Percentiles rank a stretch among this genome's conserved stretches.
Evolutionary conservation across 2,888 invertebrate genomes (phyloP).

Genomic region (Patella caerulea): DNA sequence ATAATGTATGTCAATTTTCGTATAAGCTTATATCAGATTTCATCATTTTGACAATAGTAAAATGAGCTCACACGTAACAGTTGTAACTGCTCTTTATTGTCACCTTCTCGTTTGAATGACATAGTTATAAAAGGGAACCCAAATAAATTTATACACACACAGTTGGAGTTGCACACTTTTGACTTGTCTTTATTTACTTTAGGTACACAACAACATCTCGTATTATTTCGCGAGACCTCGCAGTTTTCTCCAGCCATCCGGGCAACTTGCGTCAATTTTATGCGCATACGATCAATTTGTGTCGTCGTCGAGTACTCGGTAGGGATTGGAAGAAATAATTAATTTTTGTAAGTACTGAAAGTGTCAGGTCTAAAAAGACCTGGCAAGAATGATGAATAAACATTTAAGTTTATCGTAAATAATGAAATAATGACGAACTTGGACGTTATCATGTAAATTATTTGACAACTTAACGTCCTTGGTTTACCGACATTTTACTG

Average conservation of each 20-base stretch:
- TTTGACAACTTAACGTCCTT: constrained; percentile 24
- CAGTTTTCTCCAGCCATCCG: constrained; percentile 42
- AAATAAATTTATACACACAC: no score
- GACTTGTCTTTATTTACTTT: not conserved
- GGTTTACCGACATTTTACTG: constrained; percentile 32
- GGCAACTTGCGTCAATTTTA: constrained; percentile 42
- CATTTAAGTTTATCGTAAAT: no score
- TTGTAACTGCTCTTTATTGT: constrained; percentile 48
- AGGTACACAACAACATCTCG: not conserved
- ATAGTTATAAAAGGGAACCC: constrained; percentile 28
- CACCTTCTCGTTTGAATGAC: constrained; percentile 66
- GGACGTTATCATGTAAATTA: no score
- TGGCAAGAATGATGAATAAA: no score
- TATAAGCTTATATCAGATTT: no score
- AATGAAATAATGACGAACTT: no score
- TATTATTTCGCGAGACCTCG: constrained; percentile 22
- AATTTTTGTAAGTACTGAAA: constrained; percentile 40
- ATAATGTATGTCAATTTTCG: no score
- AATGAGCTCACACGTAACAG: constrained; percentile 47
- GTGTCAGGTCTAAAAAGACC: no score
- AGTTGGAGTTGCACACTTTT: not conserved
- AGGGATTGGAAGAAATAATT: constrained; percentile 38
- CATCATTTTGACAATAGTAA: no score
- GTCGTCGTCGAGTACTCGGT: constrained; percentile 48
- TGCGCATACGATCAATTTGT: constrained; percentile 47